Conservation (phyloP, 2,113 vertebrate species). For the Crotalus horridus region DNA sequence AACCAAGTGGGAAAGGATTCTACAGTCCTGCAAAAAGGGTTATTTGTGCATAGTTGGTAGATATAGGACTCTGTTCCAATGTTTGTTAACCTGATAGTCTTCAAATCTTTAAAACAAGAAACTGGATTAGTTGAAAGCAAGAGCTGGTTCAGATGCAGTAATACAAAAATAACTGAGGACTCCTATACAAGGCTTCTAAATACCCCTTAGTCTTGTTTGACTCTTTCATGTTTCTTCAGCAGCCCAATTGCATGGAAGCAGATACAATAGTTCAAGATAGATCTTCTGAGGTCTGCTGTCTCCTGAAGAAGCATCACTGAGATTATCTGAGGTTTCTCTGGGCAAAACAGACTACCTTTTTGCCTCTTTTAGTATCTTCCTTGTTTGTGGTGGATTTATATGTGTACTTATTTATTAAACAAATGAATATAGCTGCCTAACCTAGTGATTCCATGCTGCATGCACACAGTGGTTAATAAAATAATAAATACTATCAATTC, state of each 20-base stretch:
- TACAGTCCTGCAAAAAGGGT: too few species aligned
- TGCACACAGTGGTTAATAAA: constrained; percentile 31
- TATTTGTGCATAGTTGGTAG: not conserved
- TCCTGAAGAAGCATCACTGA: not conserved
- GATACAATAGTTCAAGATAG: not conserved
- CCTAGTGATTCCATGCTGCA: not conserved
- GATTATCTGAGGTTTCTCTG: not conserved
- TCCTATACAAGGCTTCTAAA: not conserved
- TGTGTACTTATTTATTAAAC: not conserved
- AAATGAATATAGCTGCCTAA: not conserved
- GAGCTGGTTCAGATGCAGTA: not conserved
- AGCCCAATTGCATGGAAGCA: not conserved
- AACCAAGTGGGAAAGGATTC: not conserved
- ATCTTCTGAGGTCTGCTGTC: not conserved
- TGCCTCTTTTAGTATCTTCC: not conserved
- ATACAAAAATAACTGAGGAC: not conserved
- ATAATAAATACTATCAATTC: constrained; percentile 24
- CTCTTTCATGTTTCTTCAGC: not conserved
- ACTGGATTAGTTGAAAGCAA: not conserved
- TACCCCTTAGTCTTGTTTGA: not conserved
- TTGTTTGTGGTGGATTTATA: not conserved
- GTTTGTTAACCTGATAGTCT: not conserved
- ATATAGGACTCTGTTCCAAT: not conserved
- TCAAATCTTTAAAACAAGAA: not conserved
- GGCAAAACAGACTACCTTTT: not conserved